Base-by-base conservation (phyloP, 2,797 vertebrate genomes). In the Mus spretus region DNA sequence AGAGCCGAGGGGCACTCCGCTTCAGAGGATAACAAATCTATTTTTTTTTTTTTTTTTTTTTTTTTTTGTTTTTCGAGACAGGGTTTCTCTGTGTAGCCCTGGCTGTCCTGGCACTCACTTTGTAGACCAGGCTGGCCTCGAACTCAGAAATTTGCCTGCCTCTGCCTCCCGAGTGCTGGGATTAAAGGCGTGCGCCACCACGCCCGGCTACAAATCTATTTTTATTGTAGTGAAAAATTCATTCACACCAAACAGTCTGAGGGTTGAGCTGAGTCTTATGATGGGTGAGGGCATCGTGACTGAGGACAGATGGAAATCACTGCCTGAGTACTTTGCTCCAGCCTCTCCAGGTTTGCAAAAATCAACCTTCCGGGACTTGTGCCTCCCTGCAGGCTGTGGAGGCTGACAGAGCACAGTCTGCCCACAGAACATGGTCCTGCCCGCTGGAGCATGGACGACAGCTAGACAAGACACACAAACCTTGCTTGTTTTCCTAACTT, bases 161-260 rank as follows among this genome's bases (percentile, higher is more conserved):
- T n/a, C n/a, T n/a, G n/a, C n/a, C n/a, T n/a, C n/a, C n/a, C n/a
- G n/a, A n/a, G n/a, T n/a, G n/a, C n/a, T n/a, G n/a, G n/a, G n/a
- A n/a, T n/a, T n/a, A n/a, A n/a, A n/a, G n/a, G n/a, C n/a, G n/a
- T n/a, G n/a, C n/a, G n/a, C n/a, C n/a, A n/a, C n/a, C n/a, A n/a
- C n/a, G n/a, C n/a, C n/a, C n/a, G n/a, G n/a, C n/a, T n/a, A 89
- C 59, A 97, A 97, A 96, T 97, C 44, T 94, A 19, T 94, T 97
- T 96, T 96, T 97, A 97, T 93, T 96, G 95, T 95, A 92, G 96
- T 94, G 94, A 94, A 97, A 93, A 97, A 28, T 83, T 96, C 84
- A 77, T 97, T 96, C 98, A 97, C 96, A 84, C 89, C 93, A 96
- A 96, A 95, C 74, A 94, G 95, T 97, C 95, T 93, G 89, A 81